Base-by-base conservation (phyloP, 2,888 invertebrate species). In the Lasioglossum villosulum region DNA sequence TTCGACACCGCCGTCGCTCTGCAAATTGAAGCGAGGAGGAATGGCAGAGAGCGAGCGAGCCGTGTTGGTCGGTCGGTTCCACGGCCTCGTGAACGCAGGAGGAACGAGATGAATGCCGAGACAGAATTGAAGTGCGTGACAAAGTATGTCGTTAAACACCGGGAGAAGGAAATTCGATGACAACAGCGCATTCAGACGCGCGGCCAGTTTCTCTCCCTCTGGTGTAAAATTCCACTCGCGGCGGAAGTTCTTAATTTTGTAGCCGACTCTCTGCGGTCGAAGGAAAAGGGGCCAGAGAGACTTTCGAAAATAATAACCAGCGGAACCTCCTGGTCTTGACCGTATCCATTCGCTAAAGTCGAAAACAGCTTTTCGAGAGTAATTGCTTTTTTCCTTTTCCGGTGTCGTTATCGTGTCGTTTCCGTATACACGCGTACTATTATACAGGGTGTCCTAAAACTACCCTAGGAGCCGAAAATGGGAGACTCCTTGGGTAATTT, bases 171-270 rank as follows among this genome's bases (percentile, higher is more conserved):
- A 86, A 79, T 78, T 82, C 78, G 75, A 78, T 75, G 80, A 75
- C 74, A 52, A 75, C 48, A 63, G 5, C n/a, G 83, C 56, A 72
- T 48, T 37, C 52, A 66, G 72, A 72, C 70, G 27, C 39, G 27
- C 39, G 16, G 70, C 39, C 42, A 75, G 78, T 88, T 84, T 86
- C 82, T 82, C 75, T 88, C 77, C 86, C 82, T 86, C 66, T 56
- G 75, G 52, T 79, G 72, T 42, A 39, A 82, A 83, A 71, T 80
- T 79, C 74, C 80, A 48, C 39, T 52, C 73, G 81, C 81, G 75
- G 86, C 90, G 93, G 94, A 94, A 93, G 90, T 90, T 91, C 90
- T 92, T 91, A 92, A 94, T 94, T 93, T 94, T 90, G 94, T 89
- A 92, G 93, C 93, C 83, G 83, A 80, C 79, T 80, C 79, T 80